Evolutionary conservation across 2,797 vertebrate genomes (phyloP).

Genomic region (Bradypus variegatus): DNA sequence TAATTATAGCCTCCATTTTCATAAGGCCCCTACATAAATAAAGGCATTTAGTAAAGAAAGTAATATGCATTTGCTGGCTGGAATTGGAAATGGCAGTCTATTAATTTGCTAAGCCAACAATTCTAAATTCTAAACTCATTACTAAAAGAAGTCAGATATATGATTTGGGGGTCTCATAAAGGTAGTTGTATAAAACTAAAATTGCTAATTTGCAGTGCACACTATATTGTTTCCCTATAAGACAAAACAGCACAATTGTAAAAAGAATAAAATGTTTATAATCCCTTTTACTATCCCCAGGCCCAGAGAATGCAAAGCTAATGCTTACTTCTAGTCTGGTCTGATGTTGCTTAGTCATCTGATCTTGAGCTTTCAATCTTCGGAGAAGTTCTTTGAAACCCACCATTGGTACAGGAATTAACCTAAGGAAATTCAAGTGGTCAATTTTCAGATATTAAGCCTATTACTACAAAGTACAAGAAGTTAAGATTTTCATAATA

Average conservation of each 20-base stretch:
- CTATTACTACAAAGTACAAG: neutral
- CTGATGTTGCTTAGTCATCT: conserved; percentile 99
- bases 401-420: conserved; percentile 98
- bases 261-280: neutral
- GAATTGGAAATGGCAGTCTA: neutral
- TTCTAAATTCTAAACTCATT: conserved; percentile 32
- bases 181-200: neutral
- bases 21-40: neutral
- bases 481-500: conserved; percentile 5
- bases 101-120: conserved; percentile 26
- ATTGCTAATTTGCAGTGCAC: neutral
- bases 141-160: conserved; percentile 11
- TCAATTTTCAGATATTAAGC: neutral
- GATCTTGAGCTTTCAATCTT: conserved; percentile 94
- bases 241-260: neutral
- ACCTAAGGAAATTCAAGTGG: conserved; percentile 70
- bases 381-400: conserved; percentile 95
- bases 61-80: neutral
- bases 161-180: neutral
- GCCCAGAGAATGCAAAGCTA: neutral
- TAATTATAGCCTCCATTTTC: neutral
- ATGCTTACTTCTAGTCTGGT: conserved; percentile 92
- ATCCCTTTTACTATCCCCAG: neutral
- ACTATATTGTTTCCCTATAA: neutral
- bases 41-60: neutral